Evolutionary conservation across 2,888 invertebrate species (phyloP), one percentile per base, ranked within the genome.

Genomic region (Minunthozetes semirufus): DNA sequence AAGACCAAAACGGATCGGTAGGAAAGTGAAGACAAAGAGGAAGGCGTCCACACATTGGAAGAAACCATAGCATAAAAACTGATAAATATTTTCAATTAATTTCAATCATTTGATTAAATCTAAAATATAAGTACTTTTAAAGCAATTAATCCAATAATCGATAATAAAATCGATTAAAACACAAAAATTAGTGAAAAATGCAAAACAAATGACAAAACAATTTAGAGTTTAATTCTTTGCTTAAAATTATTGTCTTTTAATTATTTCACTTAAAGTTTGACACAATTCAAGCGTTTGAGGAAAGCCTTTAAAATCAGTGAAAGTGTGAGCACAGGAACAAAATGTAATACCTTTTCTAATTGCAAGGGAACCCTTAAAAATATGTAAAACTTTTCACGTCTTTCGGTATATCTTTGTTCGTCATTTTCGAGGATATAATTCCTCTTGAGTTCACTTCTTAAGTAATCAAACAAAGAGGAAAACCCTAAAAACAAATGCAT

Each of bases 1-100:
- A 83, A 97, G 87, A 48, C 92, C 81, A 82, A 97, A 94, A 79
- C 99, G 87, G 77, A 99, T 84, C 17, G 99, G 99, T 80, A 99
- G 86, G 86, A 98, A 96, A 74, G 99, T 98, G 84, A 97, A 97
- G 74, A 98, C 90, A 86, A 94, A 98, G 73, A 98, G 86, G 84
- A 99, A 94, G 25, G 97, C 96, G 85, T 99, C 99, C 38, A 93
- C 90, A 85, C 98, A 98, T 84, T 89, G 85, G 84, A 95, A 90
- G 81, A 94, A 93, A 46, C 95, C 96, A 85, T 94, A 96, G 0
- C 88, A 87, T 89, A 96, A 92, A 81, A 95, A 95, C 80, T 92
- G 74, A 61, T 73, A 9, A 22, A 72, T 46, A 27, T 27, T 19
- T 5, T 13, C 11, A 38, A 29, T 42, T 33, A 33, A n/a, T n/a